A percentile compares a stretch with the other conserved stretches of the same genome.
These are phyloP conservation scores for Proterorhinus semilunaris DNA, from an alignment of 2,113 vertebrate species.

Conservation along the genomic window DNA sequence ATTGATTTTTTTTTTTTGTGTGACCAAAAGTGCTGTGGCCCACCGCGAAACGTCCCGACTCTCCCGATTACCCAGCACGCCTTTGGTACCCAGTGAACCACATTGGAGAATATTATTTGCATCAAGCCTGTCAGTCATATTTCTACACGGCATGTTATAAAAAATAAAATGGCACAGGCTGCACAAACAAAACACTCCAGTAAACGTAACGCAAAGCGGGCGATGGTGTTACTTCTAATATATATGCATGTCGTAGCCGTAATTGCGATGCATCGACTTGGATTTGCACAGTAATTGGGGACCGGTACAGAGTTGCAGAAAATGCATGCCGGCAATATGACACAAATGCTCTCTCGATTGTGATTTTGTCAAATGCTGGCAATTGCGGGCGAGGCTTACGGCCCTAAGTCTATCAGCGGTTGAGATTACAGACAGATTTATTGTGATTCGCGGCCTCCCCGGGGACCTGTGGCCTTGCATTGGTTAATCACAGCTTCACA, in stretches of 20 bases:
- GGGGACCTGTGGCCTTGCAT: constrained; percentile 62
- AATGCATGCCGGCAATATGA: constrained; percentile 34
- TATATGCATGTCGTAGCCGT: constrained; percentile 40
- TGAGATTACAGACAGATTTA: constrained; percentile 78
- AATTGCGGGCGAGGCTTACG: constrained; percentile 65
- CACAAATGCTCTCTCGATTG: constrained; percentile 44
- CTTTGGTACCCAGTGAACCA: too few relatives aligned
- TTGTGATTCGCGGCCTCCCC: constrained; percentile 66
- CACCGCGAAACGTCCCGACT: too few relatives aligned
- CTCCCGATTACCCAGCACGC: too few relatives aligned
- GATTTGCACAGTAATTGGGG: constrained; percentile 53
- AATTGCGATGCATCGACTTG: constrained; percentile 42
- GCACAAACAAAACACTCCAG: background rate
- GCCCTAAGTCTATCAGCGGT: constrained; percentile 73
- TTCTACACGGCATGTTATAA: too few relatives aligned
- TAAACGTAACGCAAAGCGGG: background rate
- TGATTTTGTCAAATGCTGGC: constrained; percentile 74
- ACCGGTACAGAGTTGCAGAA: constrained; percentile 32
- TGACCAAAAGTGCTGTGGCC: too few relatives aligned
- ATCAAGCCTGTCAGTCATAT: too few relatives aligned
- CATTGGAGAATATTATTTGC: too few relatives aligned
- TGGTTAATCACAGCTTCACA: constrained; percentile 69
- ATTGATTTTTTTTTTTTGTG: too few relatives aligned
- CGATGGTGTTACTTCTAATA: constrained; percentile 21
- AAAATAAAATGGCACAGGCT: background rate